Percentiles rank a stretch among this genome's conserved stretches.
phyloP scores from a whole-genome alignment of 2,888 invertebrate genomes.

The Caenorhabditis sp. region DNA sequence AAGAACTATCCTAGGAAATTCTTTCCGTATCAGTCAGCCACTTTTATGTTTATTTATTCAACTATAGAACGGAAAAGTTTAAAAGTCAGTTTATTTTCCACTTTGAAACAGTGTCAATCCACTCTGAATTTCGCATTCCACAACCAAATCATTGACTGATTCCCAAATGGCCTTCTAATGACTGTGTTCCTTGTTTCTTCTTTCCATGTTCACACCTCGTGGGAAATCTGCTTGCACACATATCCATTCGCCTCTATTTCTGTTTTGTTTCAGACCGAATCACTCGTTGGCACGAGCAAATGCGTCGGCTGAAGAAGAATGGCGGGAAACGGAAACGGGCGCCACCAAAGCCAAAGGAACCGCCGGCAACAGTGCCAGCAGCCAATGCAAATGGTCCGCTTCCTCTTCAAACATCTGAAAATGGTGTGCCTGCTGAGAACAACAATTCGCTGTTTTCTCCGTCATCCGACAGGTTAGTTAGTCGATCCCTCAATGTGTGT shows the following conservation, averaged over 20 bases:
- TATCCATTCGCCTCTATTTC: no score
- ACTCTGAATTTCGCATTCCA: no score
- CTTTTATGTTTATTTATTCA: no score
- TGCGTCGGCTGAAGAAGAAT: constrained; percentile 69
- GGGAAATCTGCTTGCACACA: no score
- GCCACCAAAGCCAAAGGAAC: constrained; percentile 57
- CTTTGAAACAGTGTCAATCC: no score
- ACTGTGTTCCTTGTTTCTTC: no score
- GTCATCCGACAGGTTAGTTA: constrained; percentile 49
- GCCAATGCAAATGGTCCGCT: not conserved
- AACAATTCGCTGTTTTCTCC: constrained; percentile 57
- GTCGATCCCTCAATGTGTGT: not conserved
- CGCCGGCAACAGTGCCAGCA: not conserved
- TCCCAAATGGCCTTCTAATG: no score
- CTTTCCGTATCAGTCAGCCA: no score
- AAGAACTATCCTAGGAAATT: no score
- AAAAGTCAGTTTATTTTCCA: no score
- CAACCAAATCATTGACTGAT: no score
- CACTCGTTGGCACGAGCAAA: constrained; percentile 71
- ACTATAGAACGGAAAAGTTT: no score
- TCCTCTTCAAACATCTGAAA: constrained; percentile 9
- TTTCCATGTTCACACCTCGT: not conserved
- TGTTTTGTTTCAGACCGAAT: constrained; percentile 56
- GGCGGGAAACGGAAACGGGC: constrained; percentile 65
- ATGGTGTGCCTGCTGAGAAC: constrained; percentile 29